phyloP scores from a whole-genome alignment of 2,113 vertebrate species.

The Boulengeromyrus knoepffleri region DNA sequence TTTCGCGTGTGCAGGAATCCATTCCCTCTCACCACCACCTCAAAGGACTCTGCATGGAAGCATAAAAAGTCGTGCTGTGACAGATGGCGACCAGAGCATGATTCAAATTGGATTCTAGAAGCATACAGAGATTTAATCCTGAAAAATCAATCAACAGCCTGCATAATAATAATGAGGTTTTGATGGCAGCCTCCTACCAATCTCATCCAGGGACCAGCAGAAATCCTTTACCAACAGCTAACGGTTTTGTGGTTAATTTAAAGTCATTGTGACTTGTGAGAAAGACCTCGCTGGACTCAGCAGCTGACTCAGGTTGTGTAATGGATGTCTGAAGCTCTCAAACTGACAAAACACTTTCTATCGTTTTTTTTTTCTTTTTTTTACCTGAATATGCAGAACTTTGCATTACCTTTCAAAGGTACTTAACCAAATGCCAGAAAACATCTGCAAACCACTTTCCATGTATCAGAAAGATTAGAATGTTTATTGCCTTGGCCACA shows the following conservation, averaged over 20 bases:
- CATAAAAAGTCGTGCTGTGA: background rate
- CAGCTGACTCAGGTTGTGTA: background rate
- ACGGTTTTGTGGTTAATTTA: slow-evolving; percentile 17
- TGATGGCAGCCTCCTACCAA: slow-evolving; percentile 3
- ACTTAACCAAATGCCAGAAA: background rate
- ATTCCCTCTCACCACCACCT: slow-evolving; percentile 90
- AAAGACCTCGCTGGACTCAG: slow-evolving; percentile 1
- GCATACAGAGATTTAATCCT: background rate
- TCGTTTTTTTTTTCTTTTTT: background rate
- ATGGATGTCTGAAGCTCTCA: background rate
- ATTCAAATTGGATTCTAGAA: background rate
- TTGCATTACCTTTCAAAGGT: background rate
- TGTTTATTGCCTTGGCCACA: background rate
- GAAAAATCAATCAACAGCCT: background rate
- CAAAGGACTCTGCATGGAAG: slow-evolving; percentile 74
- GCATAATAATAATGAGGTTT: slow-evolving; percentile 2
- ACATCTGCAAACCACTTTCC: background rate
- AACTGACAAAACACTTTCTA: slow-evolving; percentile 4
- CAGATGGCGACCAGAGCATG: background rate
- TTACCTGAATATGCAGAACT: background rate
- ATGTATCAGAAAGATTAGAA: background rate
- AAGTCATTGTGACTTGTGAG: slow-evolving; percentile 6
- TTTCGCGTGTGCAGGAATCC: slow-evolving; percentile 88
- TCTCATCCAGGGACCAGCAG: slow-evolving; percentile 5
- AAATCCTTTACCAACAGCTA: slow-evolving; percentile 2